phyloP scores from a whole-genome alignment of 1,140 invertebrate genomes.

The Tetramorium simillimum region DNA sequence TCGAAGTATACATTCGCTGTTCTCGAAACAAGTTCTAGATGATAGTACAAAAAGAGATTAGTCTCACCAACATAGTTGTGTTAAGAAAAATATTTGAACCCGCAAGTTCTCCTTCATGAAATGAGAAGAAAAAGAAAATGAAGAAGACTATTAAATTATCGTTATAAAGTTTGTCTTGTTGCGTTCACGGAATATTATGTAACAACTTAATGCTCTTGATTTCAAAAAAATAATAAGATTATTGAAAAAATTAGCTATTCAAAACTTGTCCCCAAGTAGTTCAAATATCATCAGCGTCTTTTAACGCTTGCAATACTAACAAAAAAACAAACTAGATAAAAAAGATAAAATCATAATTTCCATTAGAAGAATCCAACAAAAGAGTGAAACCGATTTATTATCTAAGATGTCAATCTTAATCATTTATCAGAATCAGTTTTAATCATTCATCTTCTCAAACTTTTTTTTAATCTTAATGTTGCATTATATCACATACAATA shows the following conservation, averaged over 20 bases:
- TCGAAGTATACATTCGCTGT: neutral
- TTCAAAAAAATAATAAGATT: neutral
- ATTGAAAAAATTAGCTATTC: neutral
- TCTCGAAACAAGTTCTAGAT: neutral
- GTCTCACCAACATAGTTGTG: neutral
- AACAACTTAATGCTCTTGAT: neutral
- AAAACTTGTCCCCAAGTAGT: neutral
- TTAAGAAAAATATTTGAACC: constrained; percentile 7
- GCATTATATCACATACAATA: neutral
- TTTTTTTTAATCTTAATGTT: neutral
- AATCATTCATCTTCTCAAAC: neutral
- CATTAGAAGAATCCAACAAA: neutral
- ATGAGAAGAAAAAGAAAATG: neutral
- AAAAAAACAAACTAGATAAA: neutral
- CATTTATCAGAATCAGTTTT: neutral
- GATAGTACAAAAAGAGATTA: neutral
- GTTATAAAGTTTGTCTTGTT: neutral
- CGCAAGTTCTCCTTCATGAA: neutral
- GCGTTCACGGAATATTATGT: neutral
- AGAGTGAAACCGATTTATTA: neutral
- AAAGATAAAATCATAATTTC: neutral
- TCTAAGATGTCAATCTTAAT: neutral
- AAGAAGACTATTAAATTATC: neutral
- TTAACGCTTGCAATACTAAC: neutral
- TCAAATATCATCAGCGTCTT: neutral